phyloP scores from a whole-genome alignment of 2,797 vertebrate species.

The Sebastes nivosus region DNA sequence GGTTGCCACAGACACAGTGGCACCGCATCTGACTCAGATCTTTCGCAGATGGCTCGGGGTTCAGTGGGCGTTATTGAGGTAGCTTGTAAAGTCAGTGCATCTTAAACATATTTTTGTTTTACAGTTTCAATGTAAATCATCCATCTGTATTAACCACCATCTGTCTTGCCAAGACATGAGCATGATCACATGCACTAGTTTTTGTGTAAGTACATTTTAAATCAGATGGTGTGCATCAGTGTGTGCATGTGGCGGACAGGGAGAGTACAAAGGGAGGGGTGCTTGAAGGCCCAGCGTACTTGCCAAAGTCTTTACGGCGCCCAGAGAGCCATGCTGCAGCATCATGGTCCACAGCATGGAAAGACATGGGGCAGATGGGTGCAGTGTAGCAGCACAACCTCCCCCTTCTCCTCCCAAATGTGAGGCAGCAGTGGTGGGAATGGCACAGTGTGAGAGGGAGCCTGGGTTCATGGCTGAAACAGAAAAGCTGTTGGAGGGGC shows the following conservation, averaged over 20 bases:
- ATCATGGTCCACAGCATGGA: conserved; percentile 87
- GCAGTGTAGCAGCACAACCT: conserved; percentile 86
- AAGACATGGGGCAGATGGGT: conserved; percentile 87
- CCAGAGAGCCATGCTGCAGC: conserved; percentile 85
- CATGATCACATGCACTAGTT: conserved; percentile 34
- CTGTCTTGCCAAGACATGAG: conserved; percentile 30
- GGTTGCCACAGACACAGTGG: conserved; percentile 71
- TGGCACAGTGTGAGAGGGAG: conserved; percentile 79
- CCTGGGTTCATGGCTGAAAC: conserved; percentile 73
- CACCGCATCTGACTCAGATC: conserved; percentile 65
- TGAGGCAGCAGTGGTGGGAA: conserved; percentile 83
- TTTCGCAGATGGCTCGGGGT: conserved; percentile 37
- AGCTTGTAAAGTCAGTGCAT: conserved; percentile 6
- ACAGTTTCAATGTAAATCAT: conserved; percentile 31
- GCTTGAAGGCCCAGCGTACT: conserved; percentile 62
- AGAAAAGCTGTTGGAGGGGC: conserved; percentile 79
- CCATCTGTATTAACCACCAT: conserved; percentile 50
- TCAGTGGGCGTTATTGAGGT: conserved; percentile 25
- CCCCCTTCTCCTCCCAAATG: conserved; percentile 77
- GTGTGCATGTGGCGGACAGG: conserved; percentile 72
- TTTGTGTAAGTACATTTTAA: conserved; percentile 62
- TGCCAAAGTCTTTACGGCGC: conserved; percentile 81
- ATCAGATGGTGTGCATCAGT: conserved; percentile 73
- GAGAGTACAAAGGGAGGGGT: conserved; percentile 62
- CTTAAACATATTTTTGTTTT: conserved; percentile 15